Percentiles rank a stretch among this genome's conserved stretches.
Conservation (phyloP, 2,797 vertebrate species). For the Alfaro cultratus region DNA sequence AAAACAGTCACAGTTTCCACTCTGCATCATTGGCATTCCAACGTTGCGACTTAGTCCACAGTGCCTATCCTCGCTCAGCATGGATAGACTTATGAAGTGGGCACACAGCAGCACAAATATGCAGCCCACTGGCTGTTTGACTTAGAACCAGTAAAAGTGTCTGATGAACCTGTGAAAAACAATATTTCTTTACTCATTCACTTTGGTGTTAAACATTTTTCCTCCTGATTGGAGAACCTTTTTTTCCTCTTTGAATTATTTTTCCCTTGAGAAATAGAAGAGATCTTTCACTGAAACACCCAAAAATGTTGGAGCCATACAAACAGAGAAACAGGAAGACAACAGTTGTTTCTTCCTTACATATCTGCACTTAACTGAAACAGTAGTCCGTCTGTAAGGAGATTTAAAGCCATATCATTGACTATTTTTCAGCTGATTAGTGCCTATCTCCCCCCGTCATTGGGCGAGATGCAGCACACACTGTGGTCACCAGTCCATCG, state of each 20-base stretch:
- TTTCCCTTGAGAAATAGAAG: slow-evolving; percentile 61
- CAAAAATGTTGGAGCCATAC: slow-evolving; percentile 49
- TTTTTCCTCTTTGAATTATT: slow-evolving; percentile 68
- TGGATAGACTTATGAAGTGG: slow-evolving; percentile 75
- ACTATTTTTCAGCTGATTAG: no score
- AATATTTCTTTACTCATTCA: background rate
- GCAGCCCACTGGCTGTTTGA: slow-evolving; percentile 58
- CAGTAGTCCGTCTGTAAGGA: background rate
- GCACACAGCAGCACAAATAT: slow-evolving; percentile 77
- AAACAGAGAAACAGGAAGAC: slow-evolving; percentile 27
- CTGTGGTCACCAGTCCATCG: background rate
- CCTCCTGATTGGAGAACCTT: slow-evolving; percentile 67
- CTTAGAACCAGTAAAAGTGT: slow-evolving; percentile 58
- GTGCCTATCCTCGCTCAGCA: slow-evolving; percentile 68
- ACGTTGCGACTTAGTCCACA: slow-evolving; percentile 69
- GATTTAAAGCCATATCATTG: slow-evolving; percentile 19
- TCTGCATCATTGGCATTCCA: slow-evolving; percentile 79
- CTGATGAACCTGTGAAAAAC: slow-evolving; percentile 15
- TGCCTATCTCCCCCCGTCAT: background rate
- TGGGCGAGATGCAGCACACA: background rate
- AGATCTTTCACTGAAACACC: slow-evolving; percentile 58
- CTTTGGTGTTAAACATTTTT: slow-evolving; percentile 67
- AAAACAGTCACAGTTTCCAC: slow-evolving; percentile 84
- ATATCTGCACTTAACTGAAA: background rate
- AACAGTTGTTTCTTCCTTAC: background rate